These are phyloP conservation scores for Hyalella azteca DNA, from an alignment of 2,888 invertebrate genomes.

Conservation along the genomic window DNA sequence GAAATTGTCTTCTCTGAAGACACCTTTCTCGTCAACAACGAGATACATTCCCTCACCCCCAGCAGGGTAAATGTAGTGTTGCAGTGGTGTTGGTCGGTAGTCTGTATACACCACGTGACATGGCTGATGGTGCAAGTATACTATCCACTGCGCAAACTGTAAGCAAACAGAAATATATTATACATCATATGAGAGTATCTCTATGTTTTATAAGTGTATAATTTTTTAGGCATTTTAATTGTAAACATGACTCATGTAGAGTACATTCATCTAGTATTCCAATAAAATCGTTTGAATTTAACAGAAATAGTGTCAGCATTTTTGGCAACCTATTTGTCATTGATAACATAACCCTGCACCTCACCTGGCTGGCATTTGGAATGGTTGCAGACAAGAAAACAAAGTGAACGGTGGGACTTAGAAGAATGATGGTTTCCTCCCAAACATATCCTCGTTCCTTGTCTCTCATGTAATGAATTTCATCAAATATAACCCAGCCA, in stretches of 20 bases:
- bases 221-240: no score
- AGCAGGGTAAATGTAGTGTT: conserved; percentile 97
- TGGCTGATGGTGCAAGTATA: conserved; percentile 91
- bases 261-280: no score
- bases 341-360: no score
- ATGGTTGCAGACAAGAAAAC: conserved; percentile 99
- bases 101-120: conserved; percentile 99
- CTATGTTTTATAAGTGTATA: no score
- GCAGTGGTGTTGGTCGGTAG: conserved; percentile 94
- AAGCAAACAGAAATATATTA: no score
- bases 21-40: conserved; percentile 88
- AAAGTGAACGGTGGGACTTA: conserved; percentile 97
- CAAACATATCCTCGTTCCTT: conserved; percentile 99
- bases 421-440: conserved; percentile 97
- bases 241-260: no score
- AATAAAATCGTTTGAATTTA: no score
- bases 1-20: conserved; percentile 97
- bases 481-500: conserved; percentile 99
- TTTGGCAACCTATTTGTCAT: no score
- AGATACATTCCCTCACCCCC: conserved; percentile 94
- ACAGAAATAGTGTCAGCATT: no score
- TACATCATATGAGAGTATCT: no score
- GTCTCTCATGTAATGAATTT: conserved; percentile 99
- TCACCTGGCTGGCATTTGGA: conserved; percentile 91
- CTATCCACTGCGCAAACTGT: conserved; percentile 87